These are phyloP conservation scores for Aquatica leii DNA, from an alignment of 2,888 invertebrate species.

Conservation along the genomic window DNA sequence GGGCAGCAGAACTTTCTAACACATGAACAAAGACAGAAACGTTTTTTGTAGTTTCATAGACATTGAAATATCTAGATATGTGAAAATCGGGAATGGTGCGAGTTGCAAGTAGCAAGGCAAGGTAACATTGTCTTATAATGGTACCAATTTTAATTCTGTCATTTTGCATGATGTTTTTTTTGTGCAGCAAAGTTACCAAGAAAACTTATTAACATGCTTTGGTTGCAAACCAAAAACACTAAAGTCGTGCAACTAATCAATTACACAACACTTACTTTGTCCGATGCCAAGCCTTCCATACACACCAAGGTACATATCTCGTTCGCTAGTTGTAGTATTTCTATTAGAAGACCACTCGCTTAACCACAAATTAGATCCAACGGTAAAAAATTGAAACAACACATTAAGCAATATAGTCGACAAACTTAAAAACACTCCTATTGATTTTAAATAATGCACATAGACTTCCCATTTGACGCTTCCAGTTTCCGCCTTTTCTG, in stretches of 20 bases:
- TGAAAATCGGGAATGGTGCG: too few relatives aligned
- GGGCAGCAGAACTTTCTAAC: too few relatives aligned
- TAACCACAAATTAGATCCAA: conserved; percentile 87
- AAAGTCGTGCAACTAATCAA: neutral
- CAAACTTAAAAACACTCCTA: conserved; percentile 79
- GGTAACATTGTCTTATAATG: too few relatives aligned
- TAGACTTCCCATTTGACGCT: conserved; percentile 91
- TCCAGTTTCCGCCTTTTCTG: conserved; percentile 91
- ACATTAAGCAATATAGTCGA: conserved; percentile 82
- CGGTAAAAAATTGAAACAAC: conserved; percentile 83
- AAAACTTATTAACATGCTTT: neutral
- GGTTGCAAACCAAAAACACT: neutral
- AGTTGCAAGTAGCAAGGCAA: too few relatives aligned
- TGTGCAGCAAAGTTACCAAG: neutral
- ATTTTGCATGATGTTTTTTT: too few relatives aligned
- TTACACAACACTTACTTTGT: conserved; percentile 75
- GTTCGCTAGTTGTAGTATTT: conserved; percentile 66
- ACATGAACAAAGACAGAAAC: too few relatives aligned
- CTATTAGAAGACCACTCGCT: conserved; percentile 83
- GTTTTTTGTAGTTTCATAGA: too few relatives aligned
- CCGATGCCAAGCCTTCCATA: conserved; percentile 88
- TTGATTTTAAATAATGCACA: conserved; percentile 85
- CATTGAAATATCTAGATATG: too few relatives aligned
- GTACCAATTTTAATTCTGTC: too few relatives aligned
- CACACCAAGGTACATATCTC: conserved; percentile 85